Conservation (phyloP, 1,140 invertebrate genomes). For the Oedothorax gibbosus region DNA sequence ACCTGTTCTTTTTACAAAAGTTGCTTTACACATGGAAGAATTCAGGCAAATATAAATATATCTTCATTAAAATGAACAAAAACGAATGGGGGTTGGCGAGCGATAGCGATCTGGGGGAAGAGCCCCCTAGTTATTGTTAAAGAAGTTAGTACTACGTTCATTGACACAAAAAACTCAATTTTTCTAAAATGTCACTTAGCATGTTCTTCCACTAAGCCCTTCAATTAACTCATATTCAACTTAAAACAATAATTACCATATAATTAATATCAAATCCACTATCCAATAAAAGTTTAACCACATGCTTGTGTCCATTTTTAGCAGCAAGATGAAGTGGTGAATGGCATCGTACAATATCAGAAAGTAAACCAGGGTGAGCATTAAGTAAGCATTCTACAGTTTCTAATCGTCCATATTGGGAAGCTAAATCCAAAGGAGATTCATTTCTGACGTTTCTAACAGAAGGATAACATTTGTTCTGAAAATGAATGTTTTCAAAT, state of each 20-base stretch:
- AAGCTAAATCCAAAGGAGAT: conserved; percentile 92
- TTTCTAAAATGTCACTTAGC: too few species aligned
- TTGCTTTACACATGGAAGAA: too few species aligned
- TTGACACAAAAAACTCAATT: too few species aligned
- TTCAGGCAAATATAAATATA: too few species aligned
- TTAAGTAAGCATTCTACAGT: conserved; percentile 86
- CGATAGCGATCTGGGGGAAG: too few species aligned
- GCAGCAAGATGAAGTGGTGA: conserved; percentile 95
- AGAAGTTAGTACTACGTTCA: too few species aligned
- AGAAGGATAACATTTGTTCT: conserved; percentile 88
- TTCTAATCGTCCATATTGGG: conserved; percentile 83
- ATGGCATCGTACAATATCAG: conserved; percentile 69
- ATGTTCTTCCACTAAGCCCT: neutral
- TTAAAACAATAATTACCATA: conserved; percentile 64
- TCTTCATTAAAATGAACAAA: too few species aligned
- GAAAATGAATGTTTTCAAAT: conserved; percentile 63
- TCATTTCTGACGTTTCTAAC: conserved; percentile 90
- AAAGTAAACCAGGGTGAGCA: conserved; percentile 40
- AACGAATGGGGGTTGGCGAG: too few species aligned
- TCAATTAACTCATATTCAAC: neutral
- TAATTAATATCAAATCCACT: conserved; percentile 90
- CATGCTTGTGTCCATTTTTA: conserved; percentile 91
- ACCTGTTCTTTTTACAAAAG: too few species aligned
- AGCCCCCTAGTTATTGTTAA: too few species aligned
- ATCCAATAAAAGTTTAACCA: conserved; percentile 84